Percentiles rank a stretch among this genome's conserved stretches.
Conservation (phyloP, 2,113 vertebrate genomes). For the Pseudolaguvia tuberculata region DNA sequence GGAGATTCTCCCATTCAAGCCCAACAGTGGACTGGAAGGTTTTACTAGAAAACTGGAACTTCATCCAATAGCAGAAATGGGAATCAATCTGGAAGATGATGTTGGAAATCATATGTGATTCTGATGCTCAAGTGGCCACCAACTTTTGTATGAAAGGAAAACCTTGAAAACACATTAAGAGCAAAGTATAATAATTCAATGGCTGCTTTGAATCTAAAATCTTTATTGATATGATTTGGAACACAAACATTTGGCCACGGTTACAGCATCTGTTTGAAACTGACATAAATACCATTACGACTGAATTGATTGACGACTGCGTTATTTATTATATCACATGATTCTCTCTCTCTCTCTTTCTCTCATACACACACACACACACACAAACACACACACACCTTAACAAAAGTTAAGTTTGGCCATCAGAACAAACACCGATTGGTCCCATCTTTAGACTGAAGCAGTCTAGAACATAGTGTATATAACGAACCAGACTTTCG, state of each 20-base stretch:
- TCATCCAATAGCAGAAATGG: no score
- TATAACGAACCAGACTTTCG: background rate
- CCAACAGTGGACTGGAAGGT: no score
- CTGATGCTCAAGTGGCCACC: no score
- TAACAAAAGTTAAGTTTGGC: background rate
- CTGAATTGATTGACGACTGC: conserved; percentile 1
- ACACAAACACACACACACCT: background rate
- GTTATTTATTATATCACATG: background rate
- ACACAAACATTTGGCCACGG: conserved; percentile 30
- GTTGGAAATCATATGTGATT: no score
- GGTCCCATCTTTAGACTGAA: background rate
- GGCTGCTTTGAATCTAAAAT: conserved; percentile 43
- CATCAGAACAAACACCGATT: background rate
- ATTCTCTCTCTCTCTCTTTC: background rate
- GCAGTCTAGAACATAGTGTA: background rate
- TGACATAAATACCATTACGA: background rate
- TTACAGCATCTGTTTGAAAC: no score
- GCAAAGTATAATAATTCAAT: no score
- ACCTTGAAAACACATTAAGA: no score
- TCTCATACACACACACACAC: background rate
- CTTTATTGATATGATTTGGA: conserved; percentile 37
- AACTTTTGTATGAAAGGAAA: no score
- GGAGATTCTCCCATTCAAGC: no score
- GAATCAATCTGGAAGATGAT: no score
- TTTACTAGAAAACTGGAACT: no score